Percentiles rank a stretch among this genome's conserved stretches.
phyloP scores from a whole-genome alignment of 53 echinoderm and acorn worm genomes.

The Holothuria scabra region DNA sequence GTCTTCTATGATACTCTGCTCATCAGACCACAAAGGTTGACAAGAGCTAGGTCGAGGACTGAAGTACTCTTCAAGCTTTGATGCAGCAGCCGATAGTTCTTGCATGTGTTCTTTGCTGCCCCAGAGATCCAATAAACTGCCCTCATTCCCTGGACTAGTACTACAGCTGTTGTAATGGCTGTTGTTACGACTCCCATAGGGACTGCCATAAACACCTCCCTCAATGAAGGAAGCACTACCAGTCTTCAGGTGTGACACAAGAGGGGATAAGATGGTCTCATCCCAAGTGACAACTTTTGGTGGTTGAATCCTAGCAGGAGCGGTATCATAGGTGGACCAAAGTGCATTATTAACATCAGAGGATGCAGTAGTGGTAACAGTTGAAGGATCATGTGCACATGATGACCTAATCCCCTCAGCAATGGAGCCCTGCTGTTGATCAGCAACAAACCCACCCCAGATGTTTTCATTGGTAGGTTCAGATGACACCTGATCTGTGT shows the following conservation, averaged over 20 bases:
- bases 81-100: conserved; percentile 59
- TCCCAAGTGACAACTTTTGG: conserved; percentile 97
- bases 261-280: conserved; percentile 63
- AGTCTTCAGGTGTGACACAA: conserved; percentile 63
- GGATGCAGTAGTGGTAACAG: conserved; percentile 33
- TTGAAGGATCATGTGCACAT: conserved; percentile 44
- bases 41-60: conserved; percentile 56
- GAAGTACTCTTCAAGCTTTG: conserved; percentile 62
- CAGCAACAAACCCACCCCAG: conserved; percentile 62
- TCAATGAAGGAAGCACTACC: conserved; percentile 79
- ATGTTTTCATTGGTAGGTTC: conserved; percentile 34
- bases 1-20: conserved; percentile 92
- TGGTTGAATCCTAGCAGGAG: conserved; percentile 68
- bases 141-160: conserved; percentile 87
- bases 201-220: conserved; percentile 98
- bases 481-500: conserved; percentile 3
- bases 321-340: conserved; percentile 94
- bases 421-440: conserved; percentile 63
- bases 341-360: conserved; percentile 91
- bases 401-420: conserved; percentile 67
- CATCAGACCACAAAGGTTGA: conserved; percentile 62
- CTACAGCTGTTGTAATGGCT: conserved; percentile 98
- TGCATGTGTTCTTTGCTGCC: conserved; percentile 67
- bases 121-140: conserved; percentile 91
- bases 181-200: conserved; percentile 94